Evolutionary conservation across 2,888 invertebrate genomes (phyloP), one percentile per base, ranked within the genome.

Genomic region (Corbicula japonica): DNA sequence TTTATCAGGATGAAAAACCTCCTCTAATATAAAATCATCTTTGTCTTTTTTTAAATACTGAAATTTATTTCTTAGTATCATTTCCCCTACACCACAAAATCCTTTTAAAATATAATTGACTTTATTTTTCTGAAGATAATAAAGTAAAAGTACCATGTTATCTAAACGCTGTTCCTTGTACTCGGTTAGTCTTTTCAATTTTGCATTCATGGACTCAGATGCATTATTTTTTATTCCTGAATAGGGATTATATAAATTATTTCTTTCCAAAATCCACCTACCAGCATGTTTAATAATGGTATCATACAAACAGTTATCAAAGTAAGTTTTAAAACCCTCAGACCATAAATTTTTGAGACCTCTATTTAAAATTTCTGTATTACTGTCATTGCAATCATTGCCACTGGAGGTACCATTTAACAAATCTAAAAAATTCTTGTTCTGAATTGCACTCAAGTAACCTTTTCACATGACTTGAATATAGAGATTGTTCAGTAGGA

Each of bases 221-320:
- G 50, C 65, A 65, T 65, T 65, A 18, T 65, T 65, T 65, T 48
- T 65, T 6, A 65, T 41, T 21, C 65, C 65, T 5, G 65, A 65
- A 50, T 50, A 65, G 8, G 41, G 41, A 18, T 41, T 41, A 41
- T 41, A 41, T 12, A 41, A 12, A 18, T 41, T 12, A 12, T n/a
- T 44, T 38, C 38, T 26, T 38, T 61, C 61, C 10, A 61, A 21
- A 10, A 61, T 38, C 61, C 61, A 61, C 2, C 41, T 30, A 4
- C 8, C 61, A 3, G 38, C 38, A 21, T 38, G 23, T 35, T 61
- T 61, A 23, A n/a, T 26, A 1, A 61, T 61, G 3, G 41, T 41
- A 12, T 61, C 26, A 5, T 21, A 23, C 26, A 61, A 6, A 38
- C 38, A 38, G 2, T 35, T 15, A 10, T 61, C 41, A 38, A 61